Percentiles rank a stretch among this genome's conserved stretches.
Evolutionary conservation across 2,888 invertebrate species (phyloP).

Genomic region (Aproaerema taeniolella): DNA sequence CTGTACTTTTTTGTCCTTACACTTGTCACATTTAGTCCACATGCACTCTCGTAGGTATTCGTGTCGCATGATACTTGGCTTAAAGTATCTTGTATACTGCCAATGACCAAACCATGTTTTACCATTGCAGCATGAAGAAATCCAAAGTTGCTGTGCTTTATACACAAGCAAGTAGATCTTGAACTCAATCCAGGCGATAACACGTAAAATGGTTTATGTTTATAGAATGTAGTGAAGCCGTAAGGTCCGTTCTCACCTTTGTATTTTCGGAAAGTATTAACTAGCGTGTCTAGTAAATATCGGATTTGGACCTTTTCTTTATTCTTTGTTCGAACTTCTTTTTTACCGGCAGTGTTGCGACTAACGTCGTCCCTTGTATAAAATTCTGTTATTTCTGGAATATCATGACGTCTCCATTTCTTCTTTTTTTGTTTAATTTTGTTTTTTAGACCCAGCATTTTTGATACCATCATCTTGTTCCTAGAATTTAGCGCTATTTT

Average conservation of each 20-base stretch:
- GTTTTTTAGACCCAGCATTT: neutral
- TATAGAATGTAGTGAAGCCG: slow-evolving; percentile 13
- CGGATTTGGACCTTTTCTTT: slow-evolving; percentile 14
- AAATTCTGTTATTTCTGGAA: slow-evolving; percentile 1
- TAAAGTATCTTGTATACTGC: slow-evolving; percentile 4
- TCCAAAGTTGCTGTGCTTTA: slow-evolving; percentile 6
- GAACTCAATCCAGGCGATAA: slow-evolving; percentile 10
- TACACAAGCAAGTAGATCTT: slow-evolving; percentile 7
- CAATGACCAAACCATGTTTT: slow-evolving; percentile 6
- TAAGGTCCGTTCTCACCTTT: slow-evolving; percentile 10
- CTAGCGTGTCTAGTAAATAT: slow-evolving; percentile 9
- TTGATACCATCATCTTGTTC: neutral
- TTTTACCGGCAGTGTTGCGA: slow-evolving; percentile 7
- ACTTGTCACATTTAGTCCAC: slow-evolving; percentile 5
- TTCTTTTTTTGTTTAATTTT: neutral
- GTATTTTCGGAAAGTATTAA: slow-evolving; percentile 10
- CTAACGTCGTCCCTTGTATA: neutral
- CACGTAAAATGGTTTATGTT: slow-evolving; percentile 15
- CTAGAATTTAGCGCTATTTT: neutral
- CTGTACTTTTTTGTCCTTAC: slow-evolving; percentile 7
- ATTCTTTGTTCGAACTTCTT: slow-evolving; percentile 9
- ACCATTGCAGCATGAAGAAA: slow-evolving; percentile 4
- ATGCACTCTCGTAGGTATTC: slow-evolving; percentile 7
- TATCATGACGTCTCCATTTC: neutral
- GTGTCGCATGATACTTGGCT: slow-evolving; percentile 6